A percentile compares a stretch with the other conserved stretches of the same genome.
Conservation (phyloP, 2,797 vertebrate genomes). For the Sebastes melanostomus region DNA sequence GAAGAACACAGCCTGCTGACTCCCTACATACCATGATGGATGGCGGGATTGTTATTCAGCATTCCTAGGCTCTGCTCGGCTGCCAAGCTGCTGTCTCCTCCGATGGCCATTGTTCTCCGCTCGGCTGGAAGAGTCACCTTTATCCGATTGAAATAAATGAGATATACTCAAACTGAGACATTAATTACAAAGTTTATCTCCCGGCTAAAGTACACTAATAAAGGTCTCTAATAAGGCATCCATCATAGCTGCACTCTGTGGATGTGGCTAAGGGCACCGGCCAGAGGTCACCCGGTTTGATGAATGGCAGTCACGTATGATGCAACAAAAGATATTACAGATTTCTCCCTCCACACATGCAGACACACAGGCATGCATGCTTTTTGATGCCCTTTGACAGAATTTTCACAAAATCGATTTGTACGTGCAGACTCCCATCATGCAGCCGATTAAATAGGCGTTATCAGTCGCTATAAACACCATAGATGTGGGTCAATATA, state of each 20-base stretch:
- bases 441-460: not conserved
- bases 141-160: constrained; percentile 89
- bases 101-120: constrained; percentile 84
- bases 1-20: constrained; percentile 72
- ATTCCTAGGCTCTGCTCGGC: constrained; percentile 76
- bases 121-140: constrained; percentile 89
- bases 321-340: constrained; percentile 56
- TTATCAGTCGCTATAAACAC: not conserved
- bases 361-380: not conserved
- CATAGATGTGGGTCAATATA: too few species aligned
- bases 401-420: not conserved
- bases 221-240: constrained; percentile 87
- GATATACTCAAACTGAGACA: constrained; percentile 88
- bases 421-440: not conserved
- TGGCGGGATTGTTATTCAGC: constrained; percentile 85
- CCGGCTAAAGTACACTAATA: constrained; percentile 87
- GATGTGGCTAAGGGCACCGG: constrained; percentile 75
- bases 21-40: constrained; percentile 84
- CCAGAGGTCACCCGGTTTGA: constrained; percentile 80
- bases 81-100: constrained; percentile 83
- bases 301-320: constrained; percentile 68
- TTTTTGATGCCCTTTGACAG: not conserved
- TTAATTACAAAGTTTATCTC: constrained; percentile 90
- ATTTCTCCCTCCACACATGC: constrained; percentile 1
- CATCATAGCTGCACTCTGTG: constrained; percentile 81